These are phyloP conservation scores for Etheostoma cragini DNA, from an alignment of 2,113 vertebrate species.

Conservation along the genomic window DNA sequence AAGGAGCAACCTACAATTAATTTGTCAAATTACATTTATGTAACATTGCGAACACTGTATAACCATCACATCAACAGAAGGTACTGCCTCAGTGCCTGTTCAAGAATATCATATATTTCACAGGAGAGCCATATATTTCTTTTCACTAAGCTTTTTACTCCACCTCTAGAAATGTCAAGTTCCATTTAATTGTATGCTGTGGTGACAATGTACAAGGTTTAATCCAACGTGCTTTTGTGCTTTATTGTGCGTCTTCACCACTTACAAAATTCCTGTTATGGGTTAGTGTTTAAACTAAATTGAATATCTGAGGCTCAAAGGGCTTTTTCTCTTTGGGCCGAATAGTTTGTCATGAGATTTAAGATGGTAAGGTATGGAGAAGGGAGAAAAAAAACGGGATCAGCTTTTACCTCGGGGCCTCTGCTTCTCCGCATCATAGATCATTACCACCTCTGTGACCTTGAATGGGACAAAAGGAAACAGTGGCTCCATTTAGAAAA, in stretches of 20 bases:
- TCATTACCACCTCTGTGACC: conserved; percentile 99
- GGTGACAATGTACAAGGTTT: conserved; percentile 7
- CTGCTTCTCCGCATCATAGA: conserved; percentile 99
- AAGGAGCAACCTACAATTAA: neutral
- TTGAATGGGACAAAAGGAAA: conserved; percentile 85
- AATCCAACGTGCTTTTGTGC: conserved; percentile 14
- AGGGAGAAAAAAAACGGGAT: conserved; percentile 86
- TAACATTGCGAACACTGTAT: neutral
- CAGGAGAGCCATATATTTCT: neutral
- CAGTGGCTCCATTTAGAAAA: conserved; percentile 73
- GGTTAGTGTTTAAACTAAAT: conserved; percentile 39
- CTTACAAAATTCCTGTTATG: conserved; percentile 12
- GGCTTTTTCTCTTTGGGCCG: conserved; percentile 80
- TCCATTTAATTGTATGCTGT: neutral
- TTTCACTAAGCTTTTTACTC: conserved; percentile 2
- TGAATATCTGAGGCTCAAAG: conserved; percentile 36
- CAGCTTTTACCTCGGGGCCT: conserved; percentile 99
- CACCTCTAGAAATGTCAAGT: neutral
- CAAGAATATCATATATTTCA: neutral
- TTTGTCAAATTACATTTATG: neutral
- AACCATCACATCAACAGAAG: neutral
- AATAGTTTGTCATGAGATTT: conserved; percentile 98
- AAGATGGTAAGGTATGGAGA: conserved; percentile 80
- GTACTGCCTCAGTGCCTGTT: neutral
- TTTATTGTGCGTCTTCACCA: conserved; percentile 3